Evolutionary conservation across 2,113 vertebrate genomes (phyloP).

Genomic region (Loxodonta africana): DNA sequence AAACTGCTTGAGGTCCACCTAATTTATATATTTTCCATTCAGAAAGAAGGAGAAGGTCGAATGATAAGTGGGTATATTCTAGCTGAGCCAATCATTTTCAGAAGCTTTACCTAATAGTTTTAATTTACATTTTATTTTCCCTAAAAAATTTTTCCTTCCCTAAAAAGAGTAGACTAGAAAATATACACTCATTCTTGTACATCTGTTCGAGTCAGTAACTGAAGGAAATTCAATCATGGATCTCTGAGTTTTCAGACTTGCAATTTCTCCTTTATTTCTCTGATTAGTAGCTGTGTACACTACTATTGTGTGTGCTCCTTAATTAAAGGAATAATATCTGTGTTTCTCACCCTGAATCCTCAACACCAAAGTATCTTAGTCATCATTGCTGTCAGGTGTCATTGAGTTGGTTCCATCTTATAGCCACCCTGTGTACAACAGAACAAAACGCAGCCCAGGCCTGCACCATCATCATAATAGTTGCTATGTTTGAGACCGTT

Average conservation of each 20-base stretch:
- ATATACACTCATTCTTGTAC: not conserved
- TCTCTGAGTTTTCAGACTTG: not conserved
- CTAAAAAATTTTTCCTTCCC: not conserved
- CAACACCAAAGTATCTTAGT: not conserved
- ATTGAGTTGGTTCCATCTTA: too few relatives aligned
- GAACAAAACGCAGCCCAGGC: too few relatives aligned
- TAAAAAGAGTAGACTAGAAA: not conserved
- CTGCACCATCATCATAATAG: too few relatives aligned
- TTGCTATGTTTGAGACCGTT: too few relatives aligned
- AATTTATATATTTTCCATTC: not conserved
- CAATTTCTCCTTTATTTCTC: not conserved
- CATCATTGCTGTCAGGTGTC: too few relatives aligned
- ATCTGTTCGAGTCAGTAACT: not conserved
- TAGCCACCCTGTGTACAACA: too few relatives aligned
- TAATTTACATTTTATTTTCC: not conserved
- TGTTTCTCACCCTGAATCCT: not conserved
- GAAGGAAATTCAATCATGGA: not conserved
- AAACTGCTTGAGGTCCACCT: too few relatives aligned
- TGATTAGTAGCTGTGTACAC: not conserved
- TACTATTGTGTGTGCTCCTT: not conserved
- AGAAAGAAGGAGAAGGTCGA: not conserved
- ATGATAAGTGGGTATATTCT: not conserved
- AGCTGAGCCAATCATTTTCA: not conserved
- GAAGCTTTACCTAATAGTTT: not conserved
- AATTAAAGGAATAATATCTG: not conserved